Evolutionary conservation across 2,797 vertebrate genomes (phyloP).

Genomic region (Alosa sapidissima): DNA sequence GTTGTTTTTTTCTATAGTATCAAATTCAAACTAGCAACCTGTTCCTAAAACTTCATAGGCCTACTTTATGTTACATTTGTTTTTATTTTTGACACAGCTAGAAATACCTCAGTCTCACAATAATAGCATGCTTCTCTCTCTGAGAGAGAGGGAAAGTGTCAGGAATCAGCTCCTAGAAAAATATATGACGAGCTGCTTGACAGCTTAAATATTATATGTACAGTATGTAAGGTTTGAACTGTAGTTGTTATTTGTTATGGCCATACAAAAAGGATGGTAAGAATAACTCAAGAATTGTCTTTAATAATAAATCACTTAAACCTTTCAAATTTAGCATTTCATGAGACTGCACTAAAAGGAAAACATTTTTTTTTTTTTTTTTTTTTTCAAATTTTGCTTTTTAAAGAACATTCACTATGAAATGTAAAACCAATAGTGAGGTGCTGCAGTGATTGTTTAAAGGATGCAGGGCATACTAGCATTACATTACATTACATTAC

Average conservation of each 20-base stretch:
- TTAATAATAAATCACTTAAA: neutral
- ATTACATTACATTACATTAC: too few species aligned
- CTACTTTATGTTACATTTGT: neutral
- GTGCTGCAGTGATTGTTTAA: neutral
- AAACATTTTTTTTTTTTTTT: too few species aligned
- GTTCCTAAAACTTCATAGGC: neutral
- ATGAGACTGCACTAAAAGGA: neutral
- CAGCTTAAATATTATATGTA: neutral
- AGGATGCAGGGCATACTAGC: neutral
- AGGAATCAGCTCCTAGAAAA: neutral
- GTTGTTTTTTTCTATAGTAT: neutral
- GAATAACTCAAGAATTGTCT: neutral
- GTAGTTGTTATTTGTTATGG: neutral
- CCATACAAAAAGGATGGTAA: neutral
- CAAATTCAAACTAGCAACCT: neutral
- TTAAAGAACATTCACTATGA: neutral
- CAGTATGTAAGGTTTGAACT: neutral
- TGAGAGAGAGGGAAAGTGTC: neutral
- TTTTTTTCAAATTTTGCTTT: neutral
- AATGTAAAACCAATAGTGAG: neutral
- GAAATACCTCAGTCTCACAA: neutral
- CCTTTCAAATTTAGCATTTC: neutral
- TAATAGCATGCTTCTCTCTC: neutral
- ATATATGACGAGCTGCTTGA: neutral
- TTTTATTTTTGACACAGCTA: neutral